Base-by-base conservation (phyloP, 2,113 vertebrate genomes). In the Balaenoptera acutorostrata region DNA sequence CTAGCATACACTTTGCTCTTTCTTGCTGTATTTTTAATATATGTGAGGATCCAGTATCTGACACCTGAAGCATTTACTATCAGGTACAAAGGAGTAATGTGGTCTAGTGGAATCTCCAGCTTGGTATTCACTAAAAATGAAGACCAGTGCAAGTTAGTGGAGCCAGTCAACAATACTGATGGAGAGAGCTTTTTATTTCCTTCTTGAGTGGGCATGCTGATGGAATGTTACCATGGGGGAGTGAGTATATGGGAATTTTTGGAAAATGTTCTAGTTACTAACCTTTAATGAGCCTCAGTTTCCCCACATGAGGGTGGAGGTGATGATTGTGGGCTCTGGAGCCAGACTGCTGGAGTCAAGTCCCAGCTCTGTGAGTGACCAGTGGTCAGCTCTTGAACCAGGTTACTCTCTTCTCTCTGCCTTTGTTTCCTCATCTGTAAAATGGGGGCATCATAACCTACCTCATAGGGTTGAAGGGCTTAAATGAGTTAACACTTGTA, bases 1-100 rank as follows among this genome's bases (percentile, higher is more conserved):
- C 57, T 55, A 91, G 27, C 18, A 71, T 55, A 77, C 33, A 59
- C 66, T 59, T 95, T 81, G 41, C 36, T 96, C 71, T 96, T 90
- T 87, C 59, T 84, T 78, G 66, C 27, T 57, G 23, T 36, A 4
- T 72, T 93, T 87, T 93, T 80, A 66, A 31, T 82, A 59, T 59
- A 72, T 2, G 0, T 83, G 57, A 86, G 21, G 46, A 63, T 77
- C 61, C 41, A 10, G n/a, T 77, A 5, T 86, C 44, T 86, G 61
- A 80, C 15, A 86, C 9, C 72, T 33, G 59, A 97, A 86, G 9
- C 23, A 6, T 77, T 72, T 64, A 74, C 15, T 66, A 27, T n/a
- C 18, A 84, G 52, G 88, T 59, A 52, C 39, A 72, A 52, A 49
- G 39, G 52, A 33, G 63, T n/a, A 49, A 52, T 12, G 29, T n/a